Evolutionary conservation across 2,888 invertebrate genomes (phyloP), one percentile per base, ranked within the genome.

Genomic region (Lampropteryx suffumata): DNA sequence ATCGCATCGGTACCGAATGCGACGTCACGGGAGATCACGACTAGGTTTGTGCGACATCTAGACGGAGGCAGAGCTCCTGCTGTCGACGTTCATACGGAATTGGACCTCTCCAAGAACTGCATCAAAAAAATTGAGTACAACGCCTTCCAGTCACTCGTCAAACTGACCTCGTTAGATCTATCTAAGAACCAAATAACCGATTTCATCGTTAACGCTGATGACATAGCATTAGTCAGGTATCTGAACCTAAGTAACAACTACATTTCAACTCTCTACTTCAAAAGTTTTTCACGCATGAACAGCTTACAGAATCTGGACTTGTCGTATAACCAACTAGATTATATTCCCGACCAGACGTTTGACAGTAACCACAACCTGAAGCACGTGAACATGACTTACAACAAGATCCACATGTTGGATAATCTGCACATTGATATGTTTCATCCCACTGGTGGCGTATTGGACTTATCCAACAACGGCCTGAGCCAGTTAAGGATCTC

Each of bases 241-340:
- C 69, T 89, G 7, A 88, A 90, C 54, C 57, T 90, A 3, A 89
- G 87, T 40, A 57, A 57, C 5, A 90, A 90, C 57, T 69, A 47
- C 1, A 74, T 90, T 8, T 60, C 60, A 0, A 59, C 63, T 6
- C 65, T 89, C 13, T 65, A 80, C 58, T 79, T 71, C 21, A 64
- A 76, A 27, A 83, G 76, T 24, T 90, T 90, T 51, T 68, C 65
- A 0, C 64, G 62, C 0, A 86, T 90, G 86, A 69, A 51, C 5
- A 74, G 73, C 49, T 69, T 90, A 24, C 78, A 84, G 46, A 84
- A 82, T 49, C 67, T 90, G n/a, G 89, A 90, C 64, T 65, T 90
- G 29, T 89, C 89, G 0, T 46, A 73, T 46, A 90, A 90, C 50
- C 48, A 37, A 6, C 62, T 90, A 12, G 68, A 79, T 6, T 64